Conservation (phyloP, 2,888 invertebrate species). For the Harpalus rufipes region DNA sequence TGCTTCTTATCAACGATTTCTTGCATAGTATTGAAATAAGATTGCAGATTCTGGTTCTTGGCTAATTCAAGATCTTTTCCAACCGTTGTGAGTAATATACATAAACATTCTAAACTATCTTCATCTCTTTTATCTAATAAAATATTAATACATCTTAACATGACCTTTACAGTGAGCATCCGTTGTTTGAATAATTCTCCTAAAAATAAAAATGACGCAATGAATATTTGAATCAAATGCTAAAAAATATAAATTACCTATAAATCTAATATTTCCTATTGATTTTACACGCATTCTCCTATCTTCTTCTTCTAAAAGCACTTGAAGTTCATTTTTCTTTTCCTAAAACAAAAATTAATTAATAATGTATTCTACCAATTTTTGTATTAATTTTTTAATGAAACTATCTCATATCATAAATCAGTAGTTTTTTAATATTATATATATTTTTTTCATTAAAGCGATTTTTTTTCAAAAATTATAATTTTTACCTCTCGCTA, state of each 20-base stretch:
- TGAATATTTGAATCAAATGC: slow-evolving; percentile 32
- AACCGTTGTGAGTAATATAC: slow-evolving; percentile 93
- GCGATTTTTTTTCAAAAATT: too few species aligned
- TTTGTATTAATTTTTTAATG: too few species aligned
- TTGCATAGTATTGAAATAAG: slow-evolving; percentile 85
- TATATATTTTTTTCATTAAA: too few species aligned
- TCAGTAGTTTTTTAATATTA: too few species aligned
- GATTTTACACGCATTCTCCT: slow-evolving; percentile 89
- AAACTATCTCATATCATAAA: too few species aligned
- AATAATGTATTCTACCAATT: too few species aligned
- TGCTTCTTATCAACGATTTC: slow-evolving; percentile 84
- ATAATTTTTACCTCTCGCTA: too few species aligned
- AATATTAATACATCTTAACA: slow-evolving; percentile 90
- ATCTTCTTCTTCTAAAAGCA: slow-evolving; percentile 86
- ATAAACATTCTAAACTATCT: slow-evolving; percentile 95
- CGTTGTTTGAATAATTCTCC: slow-evolving; percentile 95
- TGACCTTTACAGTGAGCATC: slow-evolving; percentile 93
- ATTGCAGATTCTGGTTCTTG: slow-evolving; percentile 78
- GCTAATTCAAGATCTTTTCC: slow-evolving; percentile 89
- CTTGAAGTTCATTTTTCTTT: slow-evolving; percentile 86
- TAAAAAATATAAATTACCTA: slow-evolving; percentile 72
- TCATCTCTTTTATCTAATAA: slow-evolving; percentile 89
- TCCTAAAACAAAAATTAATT: slow-evolving; percentile 74
- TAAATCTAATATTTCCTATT: slow-evolving; percentile 92
- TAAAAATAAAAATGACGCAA: slow-evolving; percentile 76